These are phyloP conservation scores for Caenorhabditis briggsae DNA, from an alignment of 1,140 invertebrate genomes.

Conservation along the genomic window DNA sequence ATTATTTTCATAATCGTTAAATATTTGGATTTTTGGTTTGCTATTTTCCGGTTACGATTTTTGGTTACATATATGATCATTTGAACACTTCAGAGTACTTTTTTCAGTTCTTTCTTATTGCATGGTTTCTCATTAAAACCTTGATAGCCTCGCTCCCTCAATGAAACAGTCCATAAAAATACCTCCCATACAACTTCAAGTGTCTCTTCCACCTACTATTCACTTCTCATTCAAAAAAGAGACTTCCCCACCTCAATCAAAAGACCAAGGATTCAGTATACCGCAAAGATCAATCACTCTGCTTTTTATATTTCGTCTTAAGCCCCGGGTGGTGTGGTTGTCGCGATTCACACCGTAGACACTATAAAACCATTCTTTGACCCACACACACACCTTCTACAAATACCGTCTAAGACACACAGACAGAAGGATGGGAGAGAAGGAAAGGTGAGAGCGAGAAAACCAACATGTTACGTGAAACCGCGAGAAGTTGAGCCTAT, in stretches of 20 bases:
- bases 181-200: too few species aligned
- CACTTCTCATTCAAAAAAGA: not conserved
- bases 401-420: slow-evolving; percentile 41
- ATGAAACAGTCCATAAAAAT: too few species aligned
- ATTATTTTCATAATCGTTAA: too few species aligned
- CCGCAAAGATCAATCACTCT: slow-evolving; percentile 36
- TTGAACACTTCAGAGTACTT: too few species aligned
- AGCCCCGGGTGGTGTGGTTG: too few species aligned
- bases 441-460: slow-evolving; percentile 16
- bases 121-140: too few species aligned
- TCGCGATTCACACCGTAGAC: not conserved
- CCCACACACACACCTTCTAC: slow-evolving; percentile 32
- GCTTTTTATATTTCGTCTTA: not conserved
- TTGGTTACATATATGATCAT: too few species aligned
- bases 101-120: too few species aligned
- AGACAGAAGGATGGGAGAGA: not conserved
- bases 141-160: too few species aligned
- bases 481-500: slow-evolving; percentile 50
- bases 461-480: slow-evolving; percentile 53
- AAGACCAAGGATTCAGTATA: slow-evolving; percentile 24
- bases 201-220: not conserved
- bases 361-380: slow-evolving; percentile 47
- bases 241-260: not conserved
- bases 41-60: too few species aligned
- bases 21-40: too few species aligned